Percentiles rank a stretch among this genome's conserved stretches.
phyloP scores from a whole-genome alignment of 2,113 vertebrate genomes.

The Ciconia maguari region DNA sequence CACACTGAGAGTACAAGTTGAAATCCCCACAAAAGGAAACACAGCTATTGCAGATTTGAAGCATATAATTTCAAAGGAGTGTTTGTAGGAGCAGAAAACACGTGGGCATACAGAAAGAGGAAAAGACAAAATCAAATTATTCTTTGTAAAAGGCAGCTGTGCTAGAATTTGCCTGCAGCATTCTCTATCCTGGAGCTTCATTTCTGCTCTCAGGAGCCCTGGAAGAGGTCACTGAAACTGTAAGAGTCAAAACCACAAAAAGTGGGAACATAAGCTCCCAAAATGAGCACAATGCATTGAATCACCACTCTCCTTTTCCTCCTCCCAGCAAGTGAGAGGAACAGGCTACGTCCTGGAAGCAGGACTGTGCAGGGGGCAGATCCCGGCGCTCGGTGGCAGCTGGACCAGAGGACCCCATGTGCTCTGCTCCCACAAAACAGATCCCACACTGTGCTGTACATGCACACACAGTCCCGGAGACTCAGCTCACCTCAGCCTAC shows the following conservation, averaged over 20 bases:
- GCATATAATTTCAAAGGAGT: slow-evolving; percentile 18
- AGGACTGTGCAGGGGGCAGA: background rate
- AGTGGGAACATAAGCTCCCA: background rate
- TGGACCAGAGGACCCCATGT: background rate
- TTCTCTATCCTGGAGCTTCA: background rate
- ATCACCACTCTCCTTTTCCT: background rate
- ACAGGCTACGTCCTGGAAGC: background rate
- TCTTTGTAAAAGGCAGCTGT: background rate
- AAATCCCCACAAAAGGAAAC: background rate
- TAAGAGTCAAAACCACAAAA: background rate
- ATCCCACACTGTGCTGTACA: background rate
- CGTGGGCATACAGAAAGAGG: background rate
- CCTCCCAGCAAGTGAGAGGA: background rate
- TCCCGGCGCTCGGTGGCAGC: background rate
- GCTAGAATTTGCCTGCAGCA: background rate
- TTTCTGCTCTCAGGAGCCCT: background rate
- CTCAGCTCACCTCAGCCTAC: background rate
- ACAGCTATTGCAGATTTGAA: background rate
- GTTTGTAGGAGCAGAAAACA: slow-evolving; percentile 35
- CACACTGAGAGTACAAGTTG: background rate
- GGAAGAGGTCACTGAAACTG: background rate
- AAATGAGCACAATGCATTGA: background rate
- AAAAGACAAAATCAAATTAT: slow-evolving; percentile 22
- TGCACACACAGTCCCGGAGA: background rate
- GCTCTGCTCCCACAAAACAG: background rate